Evolutionary conservation across 2,888 invertebrate genomes (phyloP), one percentile per base, ranked within the genome.

Genomic region (Campoletis raptor): DNA sequence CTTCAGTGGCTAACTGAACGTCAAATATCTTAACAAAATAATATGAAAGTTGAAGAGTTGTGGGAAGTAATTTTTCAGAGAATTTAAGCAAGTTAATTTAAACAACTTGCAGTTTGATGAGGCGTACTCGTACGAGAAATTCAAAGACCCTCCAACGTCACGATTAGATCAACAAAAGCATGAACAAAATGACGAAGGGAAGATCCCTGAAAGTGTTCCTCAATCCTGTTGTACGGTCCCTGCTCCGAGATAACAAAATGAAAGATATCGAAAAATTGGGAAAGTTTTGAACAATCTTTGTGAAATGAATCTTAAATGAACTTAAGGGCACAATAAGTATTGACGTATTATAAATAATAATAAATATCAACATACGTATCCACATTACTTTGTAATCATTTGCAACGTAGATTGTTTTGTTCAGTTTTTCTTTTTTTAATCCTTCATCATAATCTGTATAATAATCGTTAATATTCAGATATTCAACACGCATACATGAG

Each of bases 401-500:
- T 76, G 67, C 77, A 81, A 76, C 78, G 57, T 81, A 52, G 42
- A 82, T 79, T 57, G 84, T 70, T n/a, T 42, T 66, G 24, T 73
- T 66, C 9, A 72, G 48, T 64, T 74, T 67, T 81, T 81, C n/a
- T 74, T 82, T 45, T 57, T 82, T 69, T 76, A 52, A 66, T 82
- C 57, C 70, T 81, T 84, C 73, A 78, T 69, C 79, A 84, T 85
- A 86, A 86, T 84, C 76, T 84, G 81, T 85, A 86, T 86, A 86
- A 86, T 86, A 86, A 79, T 82, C 84, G 70, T 86, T 78, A 86
- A 84, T 86, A 86, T 86, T 83, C 81, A 81, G 80, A 86, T 83
- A 86, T 85, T 84, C 84, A 82, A 82, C 86, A 85, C 84, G 84
- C 86, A 82, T 76, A 81, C 84, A 64, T 37, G 81, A 76, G 79